Base-by-base conservation (phyloP, 2,888 invertebrate species). In the Gnatocerus cornutus region DNA sequence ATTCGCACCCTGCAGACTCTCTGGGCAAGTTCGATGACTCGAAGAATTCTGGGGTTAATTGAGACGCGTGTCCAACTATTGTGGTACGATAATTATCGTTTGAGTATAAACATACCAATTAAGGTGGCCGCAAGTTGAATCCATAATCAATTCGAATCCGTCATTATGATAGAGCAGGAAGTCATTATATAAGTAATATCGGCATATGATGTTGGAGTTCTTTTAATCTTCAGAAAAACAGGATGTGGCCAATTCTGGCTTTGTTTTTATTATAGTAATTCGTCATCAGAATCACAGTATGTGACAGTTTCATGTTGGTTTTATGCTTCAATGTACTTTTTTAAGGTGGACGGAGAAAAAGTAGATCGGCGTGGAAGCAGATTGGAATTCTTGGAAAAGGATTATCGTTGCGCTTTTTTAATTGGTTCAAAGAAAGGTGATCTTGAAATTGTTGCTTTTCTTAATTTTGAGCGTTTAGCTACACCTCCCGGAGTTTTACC, bases 131-230 rank as follows among this genome's bases (percentile, higher is more conserved):
- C 43, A 59, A 61, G 52, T 52, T 39, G 52, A 41, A 53, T 63
- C 63, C 43, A 43, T 63, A 63, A 63, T 52, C 63, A 63, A 63
- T 63, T 63, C 62, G 27, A 50, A 62, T 62, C 62, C 50, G 29
- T 62, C 62, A 63, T 63, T 63, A 63, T 29, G 63, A 63, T 53
- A 63, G 45, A 56, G 46, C 65, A 65, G 65, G 65, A 65, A 65
- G 65, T 56, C 43, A 65, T 65, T 55, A 65, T 64, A 29, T 63
- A 52, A 53, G 63, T 63, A 63, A 52, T 63, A 63, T 63, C 53
- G 53, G 43, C 43, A 63, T 53, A 37, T 63, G 59, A 46, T 45
- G 53, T 41, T 41, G 16, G 43, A 41, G 21, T 62, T 62, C 29
- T 39, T 65, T 65, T 48, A 46, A 55, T 46, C 33, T 13, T 16